Base-by-base conservation (phyloP, 2,888 invertebrate species). In the Myopa testacea region DNA sequence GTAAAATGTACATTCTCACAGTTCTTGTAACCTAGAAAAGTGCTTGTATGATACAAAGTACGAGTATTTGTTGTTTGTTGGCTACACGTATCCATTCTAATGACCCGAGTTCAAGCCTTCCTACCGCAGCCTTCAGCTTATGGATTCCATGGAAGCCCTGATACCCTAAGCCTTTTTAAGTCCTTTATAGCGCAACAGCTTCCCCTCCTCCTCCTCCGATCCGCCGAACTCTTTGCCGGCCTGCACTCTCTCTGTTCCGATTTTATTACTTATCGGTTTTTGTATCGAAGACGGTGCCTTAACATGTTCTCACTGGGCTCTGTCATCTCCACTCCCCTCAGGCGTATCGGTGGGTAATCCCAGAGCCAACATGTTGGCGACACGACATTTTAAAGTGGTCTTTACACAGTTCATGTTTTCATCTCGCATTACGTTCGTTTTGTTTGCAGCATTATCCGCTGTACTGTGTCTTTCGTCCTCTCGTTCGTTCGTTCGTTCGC, bases 381-480 rank as follows among this genome's bases (percentile, higher is more conserved):
- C 69, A 78, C 63, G 78, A 77, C 77, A 77, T 71, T 68, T 74
- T 62, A 50, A 74, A 78, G 60, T 78, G 78, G 70, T 70, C 74
- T 74, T 78, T 78, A 78, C 78, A 74, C 78, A 74, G 78, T 65
- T 78, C 74, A 74, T 78, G 78, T 78, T 78, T 74, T 70, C 74
- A 78, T 37, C 69, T 74, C 69, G 69, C 69, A 78, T 69, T 74
- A 78, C 62, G 50, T 74, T 34, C 60, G 58, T 63, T 74, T 73
- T 65, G 62, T 52, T 70, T 62, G 37, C 62, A 63, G 69, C 69
- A 62, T 78, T 68, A 69, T 75, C 75, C 52, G 62, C 63, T 37
- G 16, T 52, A 34, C n/a, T 60, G 19, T 62, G 45, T 60, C 65
- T 12, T n/a, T 38, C 8, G 12, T 45, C n/a, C n/a, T n/a, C 38